Percentiles rank a stretch among this genome's conserved stretches.
Conservation (phyloP, 2,888 invertebrate genomes). For the Lithosia quadra region DNA sequence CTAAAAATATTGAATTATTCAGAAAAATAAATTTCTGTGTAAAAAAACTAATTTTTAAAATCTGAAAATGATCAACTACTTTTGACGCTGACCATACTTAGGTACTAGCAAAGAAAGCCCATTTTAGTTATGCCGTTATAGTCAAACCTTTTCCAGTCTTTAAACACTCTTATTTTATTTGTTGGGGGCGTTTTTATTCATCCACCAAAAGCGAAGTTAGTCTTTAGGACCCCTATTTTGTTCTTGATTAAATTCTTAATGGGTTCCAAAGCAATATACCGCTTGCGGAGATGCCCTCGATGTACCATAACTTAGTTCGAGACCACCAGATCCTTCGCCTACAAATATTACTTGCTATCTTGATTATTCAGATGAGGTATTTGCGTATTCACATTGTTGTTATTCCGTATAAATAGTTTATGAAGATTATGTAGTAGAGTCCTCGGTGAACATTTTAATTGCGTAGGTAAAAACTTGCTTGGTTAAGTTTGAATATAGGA, state of each 20-base stretch:
- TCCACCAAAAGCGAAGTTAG: constrained; percentile 19
- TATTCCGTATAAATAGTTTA: constrained; percentile 9
- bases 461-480: constrained; percentile 2
- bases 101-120: not conserved
- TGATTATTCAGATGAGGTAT: constrained; percentile 23
- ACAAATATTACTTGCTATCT: constrained; percentile 34
- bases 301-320: constrained; percentile 28
- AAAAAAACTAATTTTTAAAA: no score
- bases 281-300: constrained; percentile 17
- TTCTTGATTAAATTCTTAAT: constrained; percentile 41
- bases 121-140: constrained; percentile 9
- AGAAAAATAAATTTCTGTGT: no score
- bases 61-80: no score
- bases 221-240: constrained; percentile 23
- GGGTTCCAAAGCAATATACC: constrained; percentile 17
- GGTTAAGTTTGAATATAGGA: not conserved
- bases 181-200: constrained; percentile 19
- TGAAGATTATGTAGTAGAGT: not conserved
- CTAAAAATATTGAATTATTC: no score
- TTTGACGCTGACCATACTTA: no score
- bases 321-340: constrained; percentile 26
- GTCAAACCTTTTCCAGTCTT: constrained; percentile 20
- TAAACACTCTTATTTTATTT: constrained; percentile 27
- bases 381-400: constrained; percentile 11
- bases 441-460: not conserved